Evolutionary conservation across 1,140 invertebrate genomes (phyloP), one percentile per base, ranked within the genome.

Genomic region (Bilobella aurantiaca): DNA sequence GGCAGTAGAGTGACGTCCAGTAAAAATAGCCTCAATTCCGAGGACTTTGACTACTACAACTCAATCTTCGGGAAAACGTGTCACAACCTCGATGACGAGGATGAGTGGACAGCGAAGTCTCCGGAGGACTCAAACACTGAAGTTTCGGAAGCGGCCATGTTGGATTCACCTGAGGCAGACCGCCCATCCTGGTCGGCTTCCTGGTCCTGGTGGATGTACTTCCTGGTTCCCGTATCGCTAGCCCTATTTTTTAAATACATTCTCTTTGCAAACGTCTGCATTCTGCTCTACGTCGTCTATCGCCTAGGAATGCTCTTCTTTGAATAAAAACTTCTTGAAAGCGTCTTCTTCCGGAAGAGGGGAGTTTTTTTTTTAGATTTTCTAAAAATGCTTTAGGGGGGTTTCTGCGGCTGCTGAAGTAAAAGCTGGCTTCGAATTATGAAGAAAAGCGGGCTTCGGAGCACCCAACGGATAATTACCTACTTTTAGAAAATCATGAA

Each of bases 1-100:
- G 25, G 49, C 23, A 53, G 25, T 5, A 23, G 14, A 5, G 25
- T 23, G 25, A 18, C 49, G 5, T 23, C 49, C 49, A 53, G 49
- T 53, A 53, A 53, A 23, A 53, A 53, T 23, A 53, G 49, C 49
- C 23, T 53, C 12, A 53, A 53, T 53, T 53, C 49, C 5, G 49
- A 53, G 49, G 49, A 53, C 23, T 53, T 53, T 53, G 49, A 23
- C 14, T 53, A 53, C 49, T 53, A 53, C 49, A 53, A 23, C 25
- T 53, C 49, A 53, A 53, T 53, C 5, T 53, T 53, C 21, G 49
- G 49, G 21, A 8, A 53, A 53, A 16, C 49, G 5, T 53, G 23
- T 53, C 25, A 53, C 49, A 8, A 53, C 23, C 14, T 23, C 3
- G 49, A 53, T 12, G 49, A 53, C 12, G 49, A 53, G 49, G 49